Evolutionary conservation across 2,797 vertebrate genomes (phyloP).

Genomic region (Alfaro cultratus): DNA sequence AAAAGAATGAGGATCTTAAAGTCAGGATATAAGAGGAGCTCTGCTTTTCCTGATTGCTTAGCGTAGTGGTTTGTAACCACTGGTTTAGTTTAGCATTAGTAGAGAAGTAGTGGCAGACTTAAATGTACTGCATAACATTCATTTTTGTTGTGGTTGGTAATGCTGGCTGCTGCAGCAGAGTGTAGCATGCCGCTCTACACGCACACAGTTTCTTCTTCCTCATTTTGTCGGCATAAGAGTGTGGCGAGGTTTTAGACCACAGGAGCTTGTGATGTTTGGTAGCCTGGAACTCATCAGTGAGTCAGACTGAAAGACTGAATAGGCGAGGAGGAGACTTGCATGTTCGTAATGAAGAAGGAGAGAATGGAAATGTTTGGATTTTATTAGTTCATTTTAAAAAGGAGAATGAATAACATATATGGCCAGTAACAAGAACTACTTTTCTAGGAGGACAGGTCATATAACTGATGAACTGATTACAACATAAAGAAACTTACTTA

Average conservation of each 20-base stretch:
- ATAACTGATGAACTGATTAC: neutral
- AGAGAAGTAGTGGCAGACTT: neutral
- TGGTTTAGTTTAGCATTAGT: neutral
- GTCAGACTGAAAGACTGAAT: slow-evolving; percentile 37
- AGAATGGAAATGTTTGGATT: neutral
- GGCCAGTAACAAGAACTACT: neutral
- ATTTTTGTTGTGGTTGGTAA: neutral
- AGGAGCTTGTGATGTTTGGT: slow-evolving; percentile 26
- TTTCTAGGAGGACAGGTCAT: neutral
- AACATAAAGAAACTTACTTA: neutral
- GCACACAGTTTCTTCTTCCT: slow-evolving; percentile 55
- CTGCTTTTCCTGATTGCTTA: neutral
- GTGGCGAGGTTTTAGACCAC: slow-evolving; percentile 30
- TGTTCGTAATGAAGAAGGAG: slow-evolving; percentile 37
- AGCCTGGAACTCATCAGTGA: slow-evolving; percentile 13
- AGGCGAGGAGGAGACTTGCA: slow-evolving; percentile 36
- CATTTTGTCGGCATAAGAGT: slow-evolving; percentile 6
- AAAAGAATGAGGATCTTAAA: neutral
- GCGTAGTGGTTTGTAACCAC: slow-evolving; percentile 25
- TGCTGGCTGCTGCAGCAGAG: too few species aligned
- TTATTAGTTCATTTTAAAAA: neutral
- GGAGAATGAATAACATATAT: neutral
- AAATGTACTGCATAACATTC: neutral
- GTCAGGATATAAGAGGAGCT: slow-evolving; percentile 3
- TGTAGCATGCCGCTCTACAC: slow-evolving; percentile 43